phyloP scores from a whole-genome alignment of 2,113 vertebrate species.

The Chascanopsetta lugubris region DNA sequence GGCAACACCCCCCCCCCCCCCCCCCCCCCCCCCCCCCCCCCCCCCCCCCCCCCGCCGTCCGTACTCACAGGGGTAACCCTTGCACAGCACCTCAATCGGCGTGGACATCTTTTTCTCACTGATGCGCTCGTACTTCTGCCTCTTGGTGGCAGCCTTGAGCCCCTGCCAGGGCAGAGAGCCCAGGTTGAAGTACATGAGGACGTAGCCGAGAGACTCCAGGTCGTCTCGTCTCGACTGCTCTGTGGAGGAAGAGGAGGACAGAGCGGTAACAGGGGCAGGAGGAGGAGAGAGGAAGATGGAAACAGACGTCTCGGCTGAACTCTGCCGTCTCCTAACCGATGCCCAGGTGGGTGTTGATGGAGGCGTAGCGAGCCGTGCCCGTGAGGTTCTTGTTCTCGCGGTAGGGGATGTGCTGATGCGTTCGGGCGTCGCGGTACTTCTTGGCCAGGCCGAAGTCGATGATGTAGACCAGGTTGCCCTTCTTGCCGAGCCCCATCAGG shows the following conservation, averaged over 20 bases:
- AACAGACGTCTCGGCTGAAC: neutral
- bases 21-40: too few relatives aligned
- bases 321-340: constrained; percentile 84
- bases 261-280: neutral
- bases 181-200: constrained; percentile 99
- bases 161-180: constrained; percentile 98
- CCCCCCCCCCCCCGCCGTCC: too few relatives aligned
- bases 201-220: constrained; percentile 96
- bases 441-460: constrained; percentile 98
- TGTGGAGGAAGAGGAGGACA: constrained; percentile 63
- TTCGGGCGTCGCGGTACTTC: constrained; percentile 95
- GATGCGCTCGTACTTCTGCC: constrained; percentile 98
- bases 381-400: constrained; percentile 98
- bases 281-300: constrained; percentile 9
- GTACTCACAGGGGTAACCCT: constrained; percentile 96
- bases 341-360: constrained; percentile 97
- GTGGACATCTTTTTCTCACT: constrained; percentile 99
- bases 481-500: constrained; percentile 97
- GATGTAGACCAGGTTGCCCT: constrained; percentile 97
- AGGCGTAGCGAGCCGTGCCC: constrained; percentile 96
- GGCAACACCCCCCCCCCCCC: too few relatives aligned
- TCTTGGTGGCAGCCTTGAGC: constrained; percentile 96
- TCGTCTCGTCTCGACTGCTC: constrained; percentile 97
- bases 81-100: constrained; percentile 96
- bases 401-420: constrained; percentile 98